Evolutionary conservation across 2,113 vertebrate genomes (phyloP), one percentile per base, ranked within the genome.

Genomic region (Anarrhichthys ocellatus): DNA sequence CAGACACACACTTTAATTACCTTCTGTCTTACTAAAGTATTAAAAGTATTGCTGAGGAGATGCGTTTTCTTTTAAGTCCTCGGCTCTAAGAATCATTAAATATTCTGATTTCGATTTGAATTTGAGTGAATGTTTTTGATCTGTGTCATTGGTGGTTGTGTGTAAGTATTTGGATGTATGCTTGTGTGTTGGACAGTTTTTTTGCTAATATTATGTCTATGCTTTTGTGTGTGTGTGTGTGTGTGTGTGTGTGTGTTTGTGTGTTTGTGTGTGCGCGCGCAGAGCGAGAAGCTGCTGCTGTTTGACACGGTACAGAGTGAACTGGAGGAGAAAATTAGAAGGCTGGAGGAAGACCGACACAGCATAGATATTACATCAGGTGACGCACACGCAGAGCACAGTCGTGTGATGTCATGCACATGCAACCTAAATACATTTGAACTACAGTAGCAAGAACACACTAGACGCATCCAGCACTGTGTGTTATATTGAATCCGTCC

Each of bases 321-420:
- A 86, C 92, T 99, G 80, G 98, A 99, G 90, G 98, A 99, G 93
- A 99, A 98, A 92, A 99, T 99, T n/a, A 92, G 97, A 84, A 93
- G 98, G 75, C 96, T 99, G 85, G 98, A 99, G 92, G 98, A 99
- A 84, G 97, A 99, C 87, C 92, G 98, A 20, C 97, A 99, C 88
- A 99, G 96, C 89, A 98, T 99, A 78, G 98, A 99, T 75, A 98
- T 99, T 62, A 98, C 97, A 56, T 99, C 98, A 95, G 97, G 98
- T 93, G 78, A 36, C 2, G 2, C 58, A 13, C 58, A 13, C 42
- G 22, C 40, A 42, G 18, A 32, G 52, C 62, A 61, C n/a, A 63
- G 18, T 38, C 4, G 5, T 27, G 22, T 58, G 1, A 11, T 17
- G 6, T 59, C 24, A 46, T n/a, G 13, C 7, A 18, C 0, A 2